Evolutionary conservation across 2,113 vertebrate species (phyloP), one percentile per base, ranked within the genome.

Genomic region (Engystomops pustulosus): DNA sequence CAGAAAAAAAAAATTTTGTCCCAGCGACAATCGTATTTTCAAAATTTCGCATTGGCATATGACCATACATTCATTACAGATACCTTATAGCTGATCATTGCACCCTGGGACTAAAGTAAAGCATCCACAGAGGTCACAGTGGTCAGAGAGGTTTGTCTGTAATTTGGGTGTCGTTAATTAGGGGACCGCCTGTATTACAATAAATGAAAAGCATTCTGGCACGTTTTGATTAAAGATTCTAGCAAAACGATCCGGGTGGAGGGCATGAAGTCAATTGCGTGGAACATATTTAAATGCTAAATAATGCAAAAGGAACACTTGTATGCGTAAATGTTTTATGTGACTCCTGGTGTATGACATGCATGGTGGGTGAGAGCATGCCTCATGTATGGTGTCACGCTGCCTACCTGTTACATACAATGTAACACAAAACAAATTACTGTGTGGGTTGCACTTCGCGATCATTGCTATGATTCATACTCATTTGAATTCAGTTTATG

Each of bases 371-470:
- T 4, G 34, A 45, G 45, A 12, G 77, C 38, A 15, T 45, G 55
- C 55, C 53, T 47, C 55, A 65, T 32, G 27, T 67, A 79, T 79
- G 38, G 76, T 30, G 32, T 62, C 77, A 65, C 20, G 25, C 77
- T 45, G 38, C 55, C 58, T 79, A 65, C 55, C 38, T 79, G 34
- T 32, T 78, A 79, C 58, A 65, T 79, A 38, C 76, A 79, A 79
- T 32, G 38, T 32, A 79, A 65, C 55, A 79, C 58, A 62, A 65
- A 65, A 79, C 55, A 79, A 65, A 45, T 79, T 30, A 14, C 77
- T 79, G 77, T 79, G 58, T 65, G 55, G 58, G 36, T 5, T 67
- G 36, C 7, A 41, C 4, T 79, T 47, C 41, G 44, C 77, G 23
- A 30, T 79, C 36, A 25, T 14, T 30, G 53, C 30, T 60, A 41